Base-by-base conservation (phyloP, 37 sponge, comb jelly and placozoan genomes). In the Chondrosia reniformis region DNA sequence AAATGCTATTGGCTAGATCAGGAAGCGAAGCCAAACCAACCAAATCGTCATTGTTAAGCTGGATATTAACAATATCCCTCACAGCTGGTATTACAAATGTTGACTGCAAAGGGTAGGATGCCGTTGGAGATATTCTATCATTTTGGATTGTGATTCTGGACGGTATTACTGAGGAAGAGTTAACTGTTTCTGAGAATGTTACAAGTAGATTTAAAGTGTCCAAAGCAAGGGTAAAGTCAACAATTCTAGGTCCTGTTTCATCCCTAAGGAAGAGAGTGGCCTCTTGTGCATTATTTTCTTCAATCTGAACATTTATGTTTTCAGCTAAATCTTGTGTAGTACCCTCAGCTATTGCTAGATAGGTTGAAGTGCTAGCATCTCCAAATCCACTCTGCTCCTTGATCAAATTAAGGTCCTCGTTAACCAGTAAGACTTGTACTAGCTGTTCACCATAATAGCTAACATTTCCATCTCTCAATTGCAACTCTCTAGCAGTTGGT, bases 111-210 rank as follows among this genome's bases (percentile, higher is more conserved):
- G 75, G 45, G 43, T 91, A 95, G 0, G 71, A 38, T 40, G 79
- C 54, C 7, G 76, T 67, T 1, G 92, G 84, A 74, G 56, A 75
- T 0, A 81, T 75, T 15, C 27, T 40, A 0, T 46, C 12, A 34
- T 85, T 86, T 71, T 95, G 95, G 3, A 95, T 49, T 9, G 84
- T 77, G 0, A 95, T 33, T 49, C 42, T 54, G 24, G 49, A 57
- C 1, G 89, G 87, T 32, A 83, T 56, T 43, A 95, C 83, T 0
- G 87, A 39, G 0, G 76, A 42, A 22, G 78, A 64, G 79, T 82
- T 61, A 55, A 95, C 72, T 8, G 92, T 85, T 36, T 95, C 95
- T 39, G 87, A 86, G 85, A 95, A 95, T 22, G 90, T 89, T 25
- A 95, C 80, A 4, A 46, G 38, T 17, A 95, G 74, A 32, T 67